Conservation (phyloP, 2,113 vertebrate species). For the Nanorana parkeri region DNA sequence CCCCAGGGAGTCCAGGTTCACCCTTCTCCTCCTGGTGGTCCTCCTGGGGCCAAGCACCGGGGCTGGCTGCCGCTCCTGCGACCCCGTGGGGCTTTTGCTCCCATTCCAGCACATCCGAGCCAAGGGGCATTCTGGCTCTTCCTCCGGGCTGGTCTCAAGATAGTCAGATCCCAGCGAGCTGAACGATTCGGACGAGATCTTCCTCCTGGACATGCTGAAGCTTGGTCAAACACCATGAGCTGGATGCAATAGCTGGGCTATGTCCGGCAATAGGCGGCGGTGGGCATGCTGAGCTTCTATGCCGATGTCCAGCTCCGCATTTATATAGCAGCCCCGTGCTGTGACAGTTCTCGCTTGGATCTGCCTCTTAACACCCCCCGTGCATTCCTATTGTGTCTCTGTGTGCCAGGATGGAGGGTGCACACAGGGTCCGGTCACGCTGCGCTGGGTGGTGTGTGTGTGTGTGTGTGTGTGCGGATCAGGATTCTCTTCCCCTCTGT, state of each 20-base stretch:
- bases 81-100: slow-evolving; percentile 81
- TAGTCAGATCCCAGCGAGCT: slow-evolving; percentile 92
- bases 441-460: not conserved
- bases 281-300: slow-evolving; percentile 64
- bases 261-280: not conserved
- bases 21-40: slow-evolving; percentile 83
- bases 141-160: slow-evolving; percentile 86
- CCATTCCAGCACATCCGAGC: slow-evolving; percentile 87
- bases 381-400: slow-evolving; percentile 12
- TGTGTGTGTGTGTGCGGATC: not conserved
- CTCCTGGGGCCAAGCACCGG: slow-evolving; percentile 65
- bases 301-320: slow-evolving; percentile 27
- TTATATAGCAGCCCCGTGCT: slow-evolving; percentile 22
- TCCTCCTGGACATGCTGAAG: slow-evolving; percentile 87
- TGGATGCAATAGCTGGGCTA: not conserved
- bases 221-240: slow-evolving; percentile 26
- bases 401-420: not conserved
- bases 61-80: slow-evolving; percentile 65
- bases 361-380: slow-evolving; percentile 18
- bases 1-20: slow-evolving; percentile 94
- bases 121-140: slow-evolving; percentile 81
- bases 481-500: slow-evolving; percentile 32
- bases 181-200: slow-evolving; percentile 95
- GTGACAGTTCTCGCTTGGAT: not conserved
- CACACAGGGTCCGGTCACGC: not conserved